Conservation (phyloP, 2,113 vertebrate species). For the Leuciscus idus region DNA sequence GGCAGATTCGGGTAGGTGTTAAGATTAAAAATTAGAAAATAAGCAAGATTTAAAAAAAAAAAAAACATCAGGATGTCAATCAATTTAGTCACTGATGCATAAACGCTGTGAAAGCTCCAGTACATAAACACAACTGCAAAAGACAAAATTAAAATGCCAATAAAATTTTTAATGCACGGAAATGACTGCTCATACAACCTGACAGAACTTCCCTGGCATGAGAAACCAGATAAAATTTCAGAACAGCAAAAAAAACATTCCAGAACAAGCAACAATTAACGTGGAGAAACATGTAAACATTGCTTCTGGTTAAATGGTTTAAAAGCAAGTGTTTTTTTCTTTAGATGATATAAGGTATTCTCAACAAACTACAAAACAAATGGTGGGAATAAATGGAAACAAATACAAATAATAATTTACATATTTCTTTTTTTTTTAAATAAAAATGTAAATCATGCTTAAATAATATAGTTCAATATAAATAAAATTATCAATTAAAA, state of each 20-base stretch:
- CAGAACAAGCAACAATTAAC: conserved; percentile 14
- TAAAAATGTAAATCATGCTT: not conserved
- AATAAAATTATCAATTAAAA: not conserved
- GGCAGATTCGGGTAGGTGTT: not conserved
- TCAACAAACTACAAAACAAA: not conserved
- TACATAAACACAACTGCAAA: not conserved
- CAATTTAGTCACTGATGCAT: not conserved
- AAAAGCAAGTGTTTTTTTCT: not conserved
- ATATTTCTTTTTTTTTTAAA: not conserved
- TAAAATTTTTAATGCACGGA: not conserved
- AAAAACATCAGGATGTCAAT: not conserved
- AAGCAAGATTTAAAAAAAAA: not conserved
- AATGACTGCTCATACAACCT: not conserved
- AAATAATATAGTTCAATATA: not conserved
- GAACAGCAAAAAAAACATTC: conserved; percentile 13
- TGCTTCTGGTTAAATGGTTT: not conserved
- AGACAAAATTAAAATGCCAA: not conserved
- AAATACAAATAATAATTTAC: not conserved
- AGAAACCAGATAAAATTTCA: not conserved
- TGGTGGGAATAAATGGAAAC: not conserved
- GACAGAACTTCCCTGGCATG: not conserved
- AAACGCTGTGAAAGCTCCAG: not conserved
- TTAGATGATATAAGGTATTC: not conserved
- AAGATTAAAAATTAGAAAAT: not conserved
- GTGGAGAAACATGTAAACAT: not conserved